Percentiles rank a stretch among this genome's conserved stretches.
Evolutionary conservation across 2,797 vertebrate species (phyloP).

Genomic region (Helarctos malayanus): DNA sequence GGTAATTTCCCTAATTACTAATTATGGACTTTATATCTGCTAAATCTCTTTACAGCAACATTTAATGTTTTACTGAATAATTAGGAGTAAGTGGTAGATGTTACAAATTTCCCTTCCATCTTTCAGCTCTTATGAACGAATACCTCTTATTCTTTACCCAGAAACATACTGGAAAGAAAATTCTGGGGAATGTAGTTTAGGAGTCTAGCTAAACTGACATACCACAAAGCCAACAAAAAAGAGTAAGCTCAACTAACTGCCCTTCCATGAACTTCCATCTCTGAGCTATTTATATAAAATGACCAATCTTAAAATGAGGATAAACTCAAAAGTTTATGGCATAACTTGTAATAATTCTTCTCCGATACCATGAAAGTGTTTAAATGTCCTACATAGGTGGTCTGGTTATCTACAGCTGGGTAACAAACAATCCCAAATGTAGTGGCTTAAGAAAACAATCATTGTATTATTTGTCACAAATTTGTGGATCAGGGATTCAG

Average conservation of each 20-base stretch:
- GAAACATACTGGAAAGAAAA: background rate
- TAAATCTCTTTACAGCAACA: background rate
- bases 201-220: background rate
- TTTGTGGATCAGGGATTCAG: background rate
- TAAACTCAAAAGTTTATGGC: background rate
- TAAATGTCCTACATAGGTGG: background rate
- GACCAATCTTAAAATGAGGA: background rate
- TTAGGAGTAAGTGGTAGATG: background rate
- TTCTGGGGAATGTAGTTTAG: background rate
- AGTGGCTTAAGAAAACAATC: background rate
- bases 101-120: background rate
- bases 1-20: background rate
- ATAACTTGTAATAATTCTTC: background rate
- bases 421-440: background rate
- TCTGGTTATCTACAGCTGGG: background rate
- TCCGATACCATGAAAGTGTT: background rate
- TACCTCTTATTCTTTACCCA: background rate
- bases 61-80: background rate
- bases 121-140: background rate
- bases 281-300: background rate
- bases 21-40: background rate
- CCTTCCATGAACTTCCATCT: background rate
- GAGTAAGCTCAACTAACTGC: background rate
- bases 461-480: background rate
- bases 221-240: background rate